Evolutionary conservation across 2,888 invertebrate genomes (phyloP).

Genomic region (Pyrocoelia pectoralis): DNA sequence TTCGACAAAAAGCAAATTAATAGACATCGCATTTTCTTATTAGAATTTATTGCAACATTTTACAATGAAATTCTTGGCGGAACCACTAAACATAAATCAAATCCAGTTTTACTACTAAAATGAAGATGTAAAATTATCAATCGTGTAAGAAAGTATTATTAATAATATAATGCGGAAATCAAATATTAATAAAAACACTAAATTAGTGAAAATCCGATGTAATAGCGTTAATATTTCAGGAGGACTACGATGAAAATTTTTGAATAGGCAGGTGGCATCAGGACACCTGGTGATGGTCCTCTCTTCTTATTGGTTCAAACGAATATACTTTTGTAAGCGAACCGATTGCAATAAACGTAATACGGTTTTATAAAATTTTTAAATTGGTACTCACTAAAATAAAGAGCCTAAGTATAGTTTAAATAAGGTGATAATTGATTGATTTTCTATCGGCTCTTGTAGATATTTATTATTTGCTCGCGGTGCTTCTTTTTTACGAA

Average conservation of each 20-base stretch:
- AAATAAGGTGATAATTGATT: conserved; percentile 3
- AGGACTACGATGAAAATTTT: conserved; percentile 43
- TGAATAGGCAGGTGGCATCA: conserved; percentile 54
- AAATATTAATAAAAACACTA: neutral
- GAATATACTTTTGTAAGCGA: conserved; percentile 48
- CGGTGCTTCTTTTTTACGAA: conserved; percentile 10
- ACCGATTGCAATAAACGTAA: conserved; percentile 19
- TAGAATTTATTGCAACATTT: no score
- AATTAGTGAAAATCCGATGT: conserved; percentile 16
- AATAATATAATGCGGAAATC: conserved; percentile 6
- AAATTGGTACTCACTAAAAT: neutral
- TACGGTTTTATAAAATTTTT: neutral
- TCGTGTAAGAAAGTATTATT: neutral
- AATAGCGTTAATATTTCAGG: conserved; percentile 16
- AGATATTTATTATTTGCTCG: neutral
- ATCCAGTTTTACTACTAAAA: neutral
- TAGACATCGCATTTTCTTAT: no score
- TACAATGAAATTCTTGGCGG: no score
- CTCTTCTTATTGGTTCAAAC: conserved; percentile 53
- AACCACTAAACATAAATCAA: no score
- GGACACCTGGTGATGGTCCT: conserved; percentile 53
- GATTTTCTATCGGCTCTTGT: conserved; percentile 2
- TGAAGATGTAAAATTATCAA: neutral
- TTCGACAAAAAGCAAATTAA: no score
- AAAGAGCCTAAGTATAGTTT: neutral